Base-by-base conservation (phyloP, 2,888 invertebrate species). In the Acheta domesticus region DNA sequence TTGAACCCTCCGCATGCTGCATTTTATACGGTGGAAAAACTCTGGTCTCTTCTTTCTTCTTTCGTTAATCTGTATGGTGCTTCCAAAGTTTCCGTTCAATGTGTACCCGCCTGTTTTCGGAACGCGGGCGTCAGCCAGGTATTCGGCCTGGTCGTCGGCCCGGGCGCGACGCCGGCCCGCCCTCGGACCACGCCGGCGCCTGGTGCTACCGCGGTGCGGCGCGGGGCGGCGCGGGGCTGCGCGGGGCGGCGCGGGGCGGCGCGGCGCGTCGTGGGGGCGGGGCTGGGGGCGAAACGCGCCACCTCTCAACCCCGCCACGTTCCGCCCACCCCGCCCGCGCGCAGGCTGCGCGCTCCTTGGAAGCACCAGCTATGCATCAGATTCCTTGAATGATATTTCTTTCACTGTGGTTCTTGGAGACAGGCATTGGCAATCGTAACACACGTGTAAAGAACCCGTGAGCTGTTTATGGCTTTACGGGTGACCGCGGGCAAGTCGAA, bases 21-120 rank as follows among this genome's bases (percentile, higher is more conserved):
- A 78, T 80, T 74, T 74, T 76, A 81, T 50, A 81, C 79, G 81
- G 82, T 82, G 82, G 82, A 82, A 82, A 82, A 82, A 82, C 82
- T 82, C 82, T 82, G 82, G 82, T 79, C 80, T 80, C 80, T 80
- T 79, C 78, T 50, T 74, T 77, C 79, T 76, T 78, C 74, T 80
- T 80, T 76, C 23, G 75, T 75, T 80, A 48, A 75, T 62, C 79
- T 23, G 48, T 76, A 48, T 77, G 80, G 79, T 81, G 80, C 79
- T 80, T 81, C 80, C 81, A 80, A 77, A 75, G 75, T 77, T 36
- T 50, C 75, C n/a, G 62, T 19, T 62, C n/a, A n/a, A 62, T 62
- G 62, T 62, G n/a, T 62, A n/a, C 62, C n/a, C 62, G 16, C n/a
- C n/a, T 62, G 62, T 62, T n/a, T 19, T 62, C 36, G 36, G 62